Base-by-base conservation (phyloP, 1,140 invertebrate genomes). In the Hylaeus volcanicus region DNA sequence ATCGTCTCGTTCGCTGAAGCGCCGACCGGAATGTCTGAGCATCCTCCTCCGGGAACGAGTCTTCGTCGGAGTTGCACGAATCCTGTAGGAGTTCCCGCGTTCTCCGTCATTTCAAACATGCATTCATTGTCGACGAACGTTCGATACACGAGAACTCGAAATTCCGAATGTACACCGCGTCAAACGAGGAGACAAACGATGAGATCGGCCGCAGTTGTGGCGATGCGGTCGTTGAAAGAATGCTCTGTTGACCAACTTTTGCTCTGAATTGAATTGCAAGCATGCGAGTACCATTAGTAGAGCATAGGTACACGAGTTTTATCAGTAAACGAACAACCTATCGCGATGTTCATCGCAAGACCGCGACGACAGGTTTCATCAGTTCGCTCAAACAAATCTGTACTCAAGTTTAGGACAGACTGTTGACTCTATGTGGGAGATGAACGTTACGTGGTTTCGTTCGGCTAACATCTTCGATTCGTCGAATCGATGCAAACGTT, bases 101-200 rank as follows among this genome's bases (percentile, higher is more conserved):
- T 64, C 68, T 39, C 11, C 75, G 56, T n/a, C 85, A 83, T 86
- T 75, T 76, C 51, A 37, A 14, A 53, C 70, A 63, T 83, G 69
- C 84, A 84, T 80, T 80, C 86, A 86, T 86, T 76, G 43, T 77
- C 66, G 65, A 77, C 58, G 63, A 70, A 58, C 69, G 69, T 79
- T 83, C 69, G 43, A 1, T 12, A 53, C 61, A 71, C 11, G 45
- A 41, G 76, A 70, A 81, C 70, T 79, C 64, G 84, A 86, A 74
- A 86, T 87, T 86, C 84, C 84, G 48, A 51, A 12, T 72, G 66
- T 56, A 70, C 48, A 64, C 41, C 60, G 41, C 63, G 73, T 80
- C 65, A 48, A 48, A 45, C 45, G 63, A 48, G 63, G 65, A 68
- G 78, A 86, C 76, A 86, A 86, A 87, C 68, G 78, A 48, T 1